A percentile compares a stretch with the other conserved stretches of the same genome.
Evolutionary conservation across 2,113 vertebrate genomes (phyloP).

Genomic region (Pygoscelis antarcticus): DNA sequence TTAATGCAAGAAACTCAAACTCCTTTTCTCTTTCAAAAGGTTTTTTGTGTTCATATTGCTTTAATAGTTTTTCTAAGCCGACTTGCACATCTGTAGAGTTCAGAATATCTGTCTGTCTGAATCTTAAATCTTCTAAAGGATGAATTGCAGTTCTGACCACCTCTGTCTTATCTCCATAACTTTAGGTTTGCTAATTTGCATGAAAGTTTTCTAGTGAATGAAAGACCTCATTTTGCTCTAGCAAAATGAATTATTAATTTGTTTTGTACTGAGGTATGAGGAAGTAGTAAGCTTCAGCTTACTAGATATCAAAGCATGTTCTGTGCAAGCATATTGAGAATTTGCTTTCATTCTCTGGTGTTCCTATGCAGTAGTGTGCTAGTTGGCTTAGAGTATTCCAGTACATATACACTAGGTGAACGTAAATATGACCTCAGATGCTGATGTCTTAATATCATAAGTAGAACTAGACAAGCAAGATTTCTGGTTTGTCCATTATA

Average conservation of each 20-base stretch:
- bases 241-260: constrained; percentile 35
- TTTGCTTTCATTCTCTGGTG: not conserved
- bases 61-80: not conserved
- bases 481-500: not conserved
- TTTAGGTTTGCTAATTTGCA: not conserved
- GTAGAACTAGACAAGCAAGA: not conserved
- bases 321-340: not conserved
- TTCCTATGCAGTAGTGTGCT: not conserved
- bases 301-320: not conserved
- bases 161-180: not conserved
- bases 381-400: not conserved
- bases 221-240: not conserved
- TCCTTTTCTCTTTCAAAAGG: not conserved
- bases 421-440: not conserved
- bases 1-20: not conserved
- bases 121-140: not conserved
- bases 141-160: not conserved
- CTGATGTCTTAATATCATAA: not conserved
- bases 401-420: not conserved
- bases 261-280: not conserved
- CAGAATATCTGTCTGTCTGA: not conserved
- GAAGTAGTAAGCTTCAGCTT: not conserved
- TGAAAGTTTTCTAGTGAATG: not conserved
- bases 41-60: not conserved
- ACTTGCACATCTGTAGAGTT: not conserved